Evolutionary conservation across 2,113 vertebrate genomes (phyloP), one percentile per base, ranked within the genome.

Genomic region (Rhinogobius similis): DNA sequence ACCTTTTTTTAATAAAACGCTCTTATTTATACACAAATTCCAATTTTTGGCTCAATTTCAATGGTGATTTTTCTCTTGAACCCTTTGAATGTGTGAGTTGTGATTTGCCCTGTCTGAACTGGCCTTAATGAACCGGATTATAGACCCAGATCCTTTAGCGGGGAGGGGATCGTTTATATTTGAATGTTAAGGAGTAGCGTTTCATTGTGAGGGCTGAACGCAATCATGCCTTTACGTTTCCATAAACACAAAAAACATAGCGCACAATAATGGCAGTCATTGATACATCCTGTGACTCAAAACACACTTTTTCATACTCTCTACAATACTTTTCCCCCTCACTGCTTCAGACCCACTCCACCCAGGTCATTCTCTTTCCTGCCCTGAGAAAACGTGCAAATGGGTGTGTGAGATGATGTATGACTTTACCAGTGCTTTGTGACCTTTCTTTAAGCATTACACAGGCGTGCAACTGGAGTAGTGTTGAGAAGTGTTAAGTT

Each of bases 141-240:
- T 70, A 79, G 65, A 76, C 73, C 68, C 77, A 77, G 43, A 69
- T 73, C 77, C 81, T 85, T 73, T 43, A 18, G 66, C 5, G 68
- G 73, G 79, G 71, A 75, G 80, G 24, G 67, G 81, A 55, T 53
- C 26, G 81, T 79, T 79, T 87, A 72, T 86, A 29, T 89, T 87
- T 92, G 92, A 93, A 93, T 93, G 90, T 94, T 89, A 85, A 81
- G 79, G 81, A 91, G 88, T 82, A 82, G 72, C 72, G 71, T 83
- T 91, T 89, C 88, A 83, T 86, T 75, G 77, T 78, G 84, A 86
- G 82, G 77, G 83, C 86, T 88, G 90, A 88, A 91, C 77, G 52
- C 87, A 77, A n/a, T 88, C 80, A 87, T 53, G 68, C 84, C 89
- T 86, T 88, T 89, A 76, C 79, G 68, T 67, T 83, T 86, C 85